A percentile compares a stretch with the other conserved stretches of the same genome.
These are phyloP conservation scores for Corythornis vintsioides DNA, from an alignment of 2,113 vertebrate species.

Conservation along the genomic window DNA sequence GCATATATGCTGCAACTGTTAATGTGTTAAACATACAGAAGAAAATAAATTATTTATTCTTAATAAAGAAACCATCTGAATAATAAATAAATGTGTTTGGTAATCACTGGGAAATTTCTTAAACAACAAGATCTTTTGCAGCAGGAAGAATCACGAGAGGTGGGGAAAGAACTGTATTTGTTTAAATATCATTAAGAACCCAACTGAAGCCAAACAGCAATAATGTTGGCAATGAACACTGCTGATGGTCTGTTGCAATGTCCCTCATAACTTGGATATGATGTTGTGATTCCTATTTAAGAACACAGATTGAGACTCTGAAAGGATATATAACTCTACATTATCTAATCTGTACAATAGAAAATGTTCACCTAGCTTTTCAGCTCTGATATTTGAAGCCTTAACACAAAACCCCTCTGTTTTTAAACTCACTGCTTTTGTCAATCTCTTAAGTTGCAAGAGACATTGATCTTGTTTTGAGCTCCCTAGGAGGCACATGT, in stretches of 20 bases:
- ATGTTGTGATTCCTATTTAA: neutral
- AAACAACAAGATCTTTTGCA: constrained; percentile 8
- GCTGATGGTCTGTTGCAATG: neutral
- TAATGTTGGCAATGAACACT: neutral
- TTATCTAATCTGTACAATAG: neutral
- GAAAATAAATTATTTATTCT: constrained; percentile 70
- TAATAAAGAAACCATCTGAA: constrained; percentile 58
- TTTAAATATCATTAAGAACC: neutral
- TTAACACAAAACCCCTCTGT: neutral
- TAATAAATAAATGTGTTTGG: constrained; percentile 50
- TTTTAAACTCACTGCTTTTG: neutral
- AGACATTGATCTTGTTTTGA: neutral
- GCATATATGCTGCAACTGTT: neutral
- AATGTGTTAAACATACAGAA: constrained; percentile 67
- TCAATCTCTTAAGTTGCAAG: neutral
- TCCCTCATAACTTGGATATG: neutral
- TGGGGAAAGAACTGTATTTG: neutral
- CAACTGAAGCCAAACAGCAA: neutral
- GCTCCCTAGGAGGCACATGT: neutral
- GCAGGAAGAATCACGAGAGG: neutral
- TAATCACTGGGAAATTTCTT: constrained; percentile 26
- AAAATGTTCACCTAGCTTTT: neutral
- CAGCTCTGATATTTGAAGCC: neutral
- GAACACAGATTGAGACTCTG: neutral
- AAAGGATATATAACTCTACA: neutral